Base-by-base conservation (phyloP, 2,888 invertebrate species). In the Aleiodes leptofemur region DNA sequence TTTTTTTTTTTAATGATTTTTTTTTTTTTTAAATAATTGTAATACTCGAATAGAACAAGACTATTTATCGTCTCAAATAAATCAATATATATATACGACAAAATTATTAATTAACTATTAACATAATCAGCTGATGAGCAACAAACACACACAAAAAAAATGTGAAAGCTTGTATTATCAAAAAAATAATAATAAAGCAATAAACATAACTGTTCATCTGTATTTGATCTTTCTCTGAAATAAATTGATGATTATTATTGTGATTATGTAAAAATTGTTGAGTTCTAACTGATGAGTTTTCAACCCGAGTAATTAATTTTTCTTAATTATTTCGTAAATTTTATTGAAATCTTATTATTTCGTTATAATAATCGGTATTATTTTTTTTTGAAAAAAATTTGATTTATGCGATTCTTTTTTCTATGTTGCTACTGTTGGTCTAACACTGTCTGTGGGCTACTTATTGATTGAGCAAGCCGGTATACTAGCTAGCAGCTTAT, bases 151-250 rank as follows among this genome's bases (percentile, higher is more conserved):
- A 23, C 23, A 23, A 1, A 23, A 1, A 2, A 23, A 23, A 68
- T 68, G 81, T 80, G 80, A 82, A 83, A 85, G 85, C 85, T 86
- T 87, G 87, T 87, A 86, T 77, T 81, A 76, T 86, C 6, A 83
- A 81, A 87, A 87, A 87, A 87, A 82, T 81, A 79, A 80, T 85
- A 82, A 87, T 87, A 87, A 87, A 87, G 82, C 81, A 79, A 80
- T 85, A 82, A 77, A 79, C 31, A 71, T 72, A 75, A 59, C 53
- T 66, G 29, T 61, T 69, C 61, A 34, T 34, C 74, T 81, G 81
- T 78, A 82, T 79, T 83, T 83, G 75, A 82, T 85, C 84, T 81
- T 78, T 79, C 79, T 76, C 23, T 23, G 23, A n/a, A 69, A 55
- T 57, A 29, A 34, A 29, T 14, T 4, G 9, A 13, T 16, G 1